phyloP scores from a whole-genome alignment of 1,140 invertebrate genomes.

The Panulirus ornatus region DNA sequence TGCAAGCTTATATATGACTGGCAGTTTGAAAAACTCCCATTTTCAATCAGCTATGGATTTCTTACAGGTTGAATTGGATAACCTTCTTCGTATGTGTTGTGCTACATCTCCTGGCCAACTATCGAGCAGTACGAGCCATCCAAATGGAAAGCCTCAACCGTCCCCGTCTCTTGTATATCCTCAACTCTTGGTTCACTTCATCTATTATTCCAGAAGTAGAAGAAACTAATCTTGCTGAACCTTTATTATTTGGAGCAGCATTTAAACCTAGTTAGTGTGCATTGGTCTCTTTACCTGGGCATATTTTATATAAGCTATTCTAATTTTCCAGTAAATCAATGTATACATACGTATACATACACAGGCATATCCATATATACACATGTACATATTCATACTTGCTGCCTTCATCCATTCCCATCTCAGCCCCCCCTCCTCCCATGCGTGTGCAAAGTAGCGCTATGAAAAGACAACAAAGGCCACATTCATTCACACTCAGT shows the following conservation, averaged over 20 bases:
- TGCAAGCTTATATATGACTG: too few species aligned
- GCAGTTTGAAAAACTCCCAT: too few species aligned
- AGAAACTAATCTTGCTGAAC: constrained; percentile 59
- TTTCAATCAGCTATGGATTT: too few species aligned
- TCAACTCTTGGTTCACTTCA: constrained; percentile 81
- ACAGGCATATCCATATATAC: too few species aligned
- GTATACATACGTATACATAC: background rate
- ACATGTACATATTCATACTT: too few species aligned
- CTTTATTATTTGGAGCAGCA: constrained; percentile 68
- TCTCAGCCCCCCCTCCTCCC: too few species aligned
- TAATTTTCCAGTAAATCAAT: background rate
- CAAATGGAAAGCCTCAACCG: constrained; percentile 89
- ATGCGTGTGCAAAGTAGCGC: too few species aligned
- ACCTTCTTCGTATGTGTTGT: constrained; percentile 63
- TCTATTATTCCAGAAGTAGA: constrained; percentile 31
- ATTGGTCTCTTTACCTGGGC: background rate
- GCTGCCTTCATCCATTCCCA: too few species aligned
- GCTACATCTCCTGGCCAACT: constrained; percentile 92
- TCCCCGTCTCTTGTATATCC: constrained; percentile 84
- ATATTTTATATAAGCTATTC: background rate
- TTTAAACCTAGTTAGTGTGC: constrained; percentile 63
- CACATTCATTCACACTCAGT: too few species aligned
- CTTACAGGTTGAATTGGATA: constrained; percentile 63
- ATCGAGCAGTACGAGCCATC: constrained; percentile 87
- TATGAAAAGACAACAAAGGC: too few species aligned